These are phyloP conservation scores for Girardinus metallicus DNA, from an alignment of 2,797 vertebrate genomes.

Conservation along the genomic window DNA sequence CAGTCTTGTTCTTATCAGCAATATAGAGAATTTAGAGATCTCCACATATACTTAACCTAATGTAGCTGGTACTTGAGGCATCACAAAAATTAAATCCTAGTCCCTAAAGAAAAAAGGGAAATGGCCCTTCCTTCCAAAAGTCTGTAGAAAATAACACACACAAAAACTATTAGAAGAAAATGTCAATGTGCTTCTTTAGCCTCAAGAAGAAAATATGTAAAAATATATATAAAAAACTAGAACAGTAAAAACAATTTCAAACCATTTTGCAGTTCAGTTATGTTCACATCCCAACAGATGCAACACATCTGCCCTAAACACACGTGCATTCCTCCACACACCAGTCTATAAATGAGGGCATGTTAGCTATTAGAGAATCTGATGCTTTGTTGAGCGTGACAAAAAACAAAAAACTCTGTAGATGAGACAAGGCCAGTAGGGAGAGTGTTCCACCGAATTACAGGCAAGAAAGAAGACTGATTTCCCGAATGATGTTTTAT, in stretches of 20 bases:
- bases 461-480: not conserved
- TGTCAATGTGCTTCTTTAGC: not conserved
- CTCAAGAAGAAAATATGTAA: not conserved
- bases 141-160: not conserved
- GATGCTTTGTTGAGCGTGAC: conserved; percentile 1
- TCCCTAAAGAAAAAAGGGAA: not conserved
- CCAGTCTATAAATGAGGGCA: not conserved
- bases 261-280: not conserved
- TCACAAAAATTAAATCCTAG: not conserved
- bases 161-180: not conserved
- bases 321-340: not conserved
- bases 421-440: not conserved
- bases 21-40: not conserved
- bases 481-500: not conserved
- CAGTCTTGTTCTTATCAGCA: not conserved
- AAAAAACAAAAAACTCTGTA: not conserved
- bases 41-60: not conserved
- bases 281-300: not conserved
- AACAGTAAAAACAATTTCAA: not conserved
- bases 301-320: not conserved
- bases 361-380: not conserved
- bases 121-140: not conserved
- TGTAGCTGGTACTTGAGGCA: not conserved
- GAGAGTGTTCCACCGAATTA: not conserved
- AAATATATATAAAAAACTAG: not conserved